Percentiles rank a stretch among this genome's conserved stretches.
These are phyloP conservation scores for Pentamera pediparva DNA, from an alignment of 53 echinoderm and acorn worm genomes.

Conservation along the genomic window DNA sequence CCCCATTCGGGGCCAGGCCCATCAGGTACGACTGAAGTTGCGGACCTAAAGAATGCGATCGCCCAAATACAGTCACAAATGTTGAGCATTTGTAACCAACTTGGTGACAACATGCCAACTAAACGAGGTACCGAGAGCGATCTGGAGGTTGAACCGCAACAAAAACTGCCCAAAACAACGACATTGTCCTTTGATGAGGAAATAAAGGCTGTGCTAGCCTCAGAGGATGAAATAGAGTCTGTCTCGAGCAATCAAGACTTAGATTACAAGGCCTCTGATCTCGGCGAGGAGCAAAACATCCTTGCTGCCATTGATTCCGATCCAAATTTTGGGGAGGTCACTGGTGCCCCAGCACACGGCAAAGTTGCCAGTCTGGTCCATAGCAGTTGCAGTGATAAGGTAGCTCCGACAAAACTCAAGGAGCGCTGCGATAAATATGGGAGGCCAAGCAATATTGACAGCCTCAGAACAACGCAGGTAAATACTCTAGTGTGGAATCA, in stretches of 20 bases:
- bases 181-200: too few species aligned
- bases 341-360: not conserved
- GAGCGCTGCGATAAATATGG: constrained; percentile 16
- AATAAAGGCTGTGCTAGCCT: too few species aligned
- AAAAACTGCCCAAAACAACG: too few species aligned
- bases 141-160: constrained; percentile 4
- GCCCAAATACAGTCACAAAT: constrained; percentile 11
- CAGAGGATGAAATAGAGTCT: too few species aligned
- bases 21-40: not conserved
- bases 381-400: not conserved
- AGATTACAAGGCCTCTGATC: too few species aligned
- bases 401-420: not conserved
- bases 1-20: not conserved
- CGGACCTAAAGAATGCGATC: not conserved
- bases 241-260: too few species aligned
- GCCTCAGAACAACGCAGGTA: not conserved
- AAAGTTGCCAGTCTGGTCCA: not conserved
- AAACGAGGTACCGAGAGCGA: not conserved
- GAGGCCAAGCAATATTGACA: not conserved
- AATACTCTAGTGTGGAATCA: constrained; percentile 11
- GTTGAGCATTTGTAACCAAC: not conserved
- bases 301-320: not conserved
- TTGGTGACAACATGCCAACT: too few species aligned
- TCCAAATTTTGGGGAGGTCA: not conserved
- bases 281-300: too few species aligned